Evolutionary conservation across 2,888 invertebrate genomes (phyloP), one percentile per base, ranked within the genome.

Genomic region (Arctia plantaginis): DNA sequence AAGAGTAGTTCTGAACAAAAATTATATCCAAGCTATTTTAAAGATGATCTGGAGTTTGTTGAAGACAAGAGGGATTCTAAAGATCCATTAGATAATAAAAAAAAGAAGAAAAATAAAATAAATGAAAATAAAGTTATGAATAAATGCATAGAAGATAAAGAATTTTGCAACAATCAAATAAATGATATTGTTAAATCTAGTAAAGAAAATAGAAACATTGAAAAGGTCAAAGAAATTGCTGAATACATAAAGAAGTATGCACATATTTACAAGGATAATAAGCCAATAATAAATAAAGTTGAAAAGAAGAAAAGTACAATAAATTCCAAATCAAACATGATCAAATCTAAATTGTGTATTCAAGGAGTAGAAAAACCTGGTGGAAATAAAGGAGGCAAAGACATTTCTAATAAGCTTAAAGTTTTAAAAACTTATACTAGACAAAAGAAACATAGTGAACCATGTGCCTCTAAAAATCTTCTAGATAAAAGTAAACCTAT

Each of bases 331-430:
- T 66, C 76, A 23, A 84, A 80, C 73, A 80, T 77, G 44, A 85
- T 78, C 47, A 88, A 88, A 79, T 90, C 92, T 6, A 93, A 93
- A 85, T 84, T 91, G 76, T 89, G 86, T 82, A 89, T 90, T 75
- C 92, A 93, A 85, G 93, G 93, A 64, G 92, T 93, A 18, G 94
- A 94, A 87, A 93, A 93, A 80, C 94, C 94, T 73, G 94, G 93
- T 87, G 93, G 94, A 80, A 70, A 70, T 66, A 51, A 71, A 66
- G 69, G 64, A 47, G 77, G 70, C 20, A 66, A 27, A 67, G 69
- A 74, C 75, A 64, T 66, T 33, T 33, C 47, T 39, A 66, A 66
- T 64, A 66, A 76, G 68, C 35, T 68, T 35, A 79, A 82, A 72
- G 78, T 81, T 76, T 39, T 87, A 30, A 92, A 87, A 86, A 93